Base-by-base conservation (phyloP, 2,797 vertebrate genomes). In the Silurus aristotelis region DNA sequence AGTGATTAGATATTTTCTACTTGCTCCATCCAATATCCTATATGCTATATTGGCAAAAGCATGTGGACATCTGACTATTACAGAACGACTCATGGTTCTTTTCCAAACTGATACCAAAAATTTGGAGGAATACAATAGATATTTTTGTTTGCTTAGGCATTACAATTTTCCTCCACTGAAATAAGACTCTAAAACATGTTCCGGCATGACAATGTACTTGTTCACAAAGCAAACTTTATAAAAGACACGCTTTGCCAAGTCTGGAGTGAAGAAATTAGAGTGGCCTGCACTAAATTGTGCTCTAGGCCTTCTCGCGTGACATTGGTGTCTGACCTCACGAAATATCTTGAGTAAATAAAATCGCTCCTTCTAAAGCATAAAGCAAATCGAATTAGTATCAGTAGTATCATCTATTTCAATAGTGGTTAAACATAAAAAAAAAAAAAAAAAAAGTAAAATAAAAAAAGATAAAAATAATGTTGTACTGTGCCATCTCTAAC, bases 401-500 rank as follows among this genome's bases (percentile, higher is more conserved):
- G 27, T 13, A 77, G 55, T 31, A 31, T 31, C 19, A 31, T 14
- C 25, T 1, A 2, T 78, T 22, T 64, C 43, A 48, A 17, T 25
- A 48, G 5, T 12, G 1, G 12, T 46, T 63, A 8, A 38, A 20
- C 13, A 43, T 61, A 60, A 48, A 14, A 46, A 25, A 64, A 31
- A 31, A 31, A 31, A 31, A 3, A 31, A 19, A 60, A 43, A 61
- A n/a, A n/a, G n/a, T n/a, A n/a, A n/a, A n/a, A 43, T 61, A 60
- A 48, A 14, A 46, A 25, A 64, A 31, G 3, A 31, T 3, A 31
- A 3, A 31, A 19, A 60, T 22, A 61, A 48, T 10, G 2, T 19
- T 67, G 22, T 80, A 67, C 66, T 67, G 46, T 31, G 46, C 79
- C 15, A 67, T 67, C 63, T 67, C 46, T 31, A 80, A 67, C 6